Conservation (phyloP, 2,113 vertebrate genomes). For the Pterophyllum scalare region DNA sequence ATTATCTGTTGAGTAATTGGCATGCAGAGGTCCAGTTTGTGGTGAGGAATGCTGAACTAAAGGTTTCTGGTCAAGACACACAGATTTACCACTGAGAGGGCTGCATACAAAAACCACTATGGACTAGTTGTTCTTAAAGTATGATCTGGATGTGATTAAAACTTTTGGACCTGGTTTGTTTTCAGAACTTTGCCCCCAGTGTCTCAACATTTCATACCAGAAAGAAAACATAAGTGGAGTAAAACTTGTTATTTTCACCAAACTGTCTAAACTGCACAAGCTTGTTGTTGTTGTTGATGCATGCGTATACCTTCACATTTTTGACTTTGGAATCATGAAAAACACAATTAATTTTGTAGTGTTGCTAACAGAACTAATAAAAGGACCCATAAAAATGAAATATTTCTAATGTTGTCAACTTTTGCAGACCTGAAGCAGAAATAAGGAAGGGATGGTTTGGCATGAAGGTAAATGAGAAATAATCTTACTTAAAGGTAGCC, state of each 20-base stretch:
- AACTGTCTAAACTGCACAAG: neutral
- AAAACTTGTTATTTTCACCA: neutral
- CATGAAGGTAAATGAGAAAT: neutral
- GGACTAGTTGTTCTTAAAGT: neutral
- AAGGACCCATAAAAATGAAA: neutral
- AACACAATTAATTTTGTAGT: neutral
- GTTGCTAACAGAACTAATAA: neutral
- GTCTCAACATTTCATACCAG: neutral
- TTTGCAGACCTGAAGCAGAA: too few species aligned
- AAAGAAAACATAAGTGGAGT: neutral
- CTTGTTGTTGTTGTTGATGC: neutral
- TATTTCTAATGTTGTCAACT: too few species aligned
- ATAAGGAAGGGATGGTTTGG: neutral
- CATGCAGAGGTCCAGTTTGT: conserved; percentile 57
- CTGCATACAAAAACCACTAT: neutral
- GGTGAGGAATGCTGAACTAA: conserved; percentile 51
- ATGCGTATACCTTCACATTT: neutral
- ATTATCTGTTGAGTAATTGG: conserved; percentile 68
- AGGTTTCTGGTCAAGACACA: conserved; percentile 26
- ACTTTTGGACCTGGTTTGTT: neutral
- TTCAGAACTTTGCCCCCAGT: neutral
- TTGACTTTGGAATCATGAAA: neutral
- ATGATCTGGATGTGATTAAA: neutral
- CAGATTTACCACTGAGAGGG: neutral
- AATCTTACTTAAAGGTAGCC: neutral